phyloP scores from a whole-genome alignment of 2,797 vertebrate species.

The Calcarius lapponicus region DNA sequence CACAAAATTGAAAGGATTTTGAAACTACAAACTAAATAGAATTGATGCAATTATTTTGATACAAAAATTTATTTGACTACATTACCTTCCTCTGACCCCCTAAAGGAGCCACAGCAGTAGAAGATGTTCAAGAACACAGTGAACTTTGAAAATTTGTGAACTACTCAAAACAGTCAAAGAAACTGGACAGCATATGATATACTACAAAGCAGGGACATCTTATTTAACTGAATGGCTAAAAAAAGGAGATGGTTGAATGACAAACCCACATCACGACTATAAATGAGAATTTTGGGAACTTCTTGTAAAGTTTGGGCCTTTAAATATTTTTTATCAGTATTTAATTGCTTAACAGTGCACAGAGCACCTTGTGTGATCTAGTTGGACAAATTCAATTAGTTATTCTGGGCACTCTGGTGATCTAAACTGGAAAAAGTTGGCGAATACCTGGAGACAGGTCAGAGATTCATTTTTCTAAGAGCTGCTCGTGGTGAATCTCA shows the following conservation, averaged over 20 bases:
- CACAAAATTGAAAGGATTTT: neutral
- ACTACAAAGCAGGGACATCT: neutral
- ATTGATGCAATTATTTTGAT: neutral
- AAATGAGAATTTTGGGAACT: neutral
- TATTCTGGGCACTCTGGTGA: neutral
- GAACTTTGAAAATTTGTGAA: neutral
- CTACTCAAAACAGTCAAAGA: neutral
- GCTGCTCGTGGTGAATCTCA: neutral
- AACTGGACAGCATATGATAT: neutral
- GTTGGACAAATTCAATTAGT: neutral
- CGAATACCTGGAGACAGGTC: neutral
- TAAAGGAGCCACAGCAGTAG: neutral
- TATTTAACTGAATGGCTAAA: neutral
- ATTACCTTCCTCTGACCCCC: neutral
- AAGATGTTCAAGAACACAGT: neutral
- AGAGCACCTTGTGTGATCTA: neutral
- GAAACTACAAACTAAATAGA: neutral
- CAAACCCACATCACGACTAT: fast-evolving
- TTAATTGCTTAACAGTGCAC: neutral
- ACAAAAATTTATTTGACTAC: neutral
- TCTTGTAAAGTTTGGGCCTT: neutral
- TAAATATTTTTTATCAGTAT: neutral
- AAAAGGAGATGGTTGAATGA: neutral
- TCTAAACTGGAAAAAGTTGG: neutral
- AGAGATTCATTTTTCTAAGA: neutral